Evolutionary conservation across 2,797 vertebrate species (phyloP).

Genomic region (Microctenopoma stevenorrisi): DNA sequence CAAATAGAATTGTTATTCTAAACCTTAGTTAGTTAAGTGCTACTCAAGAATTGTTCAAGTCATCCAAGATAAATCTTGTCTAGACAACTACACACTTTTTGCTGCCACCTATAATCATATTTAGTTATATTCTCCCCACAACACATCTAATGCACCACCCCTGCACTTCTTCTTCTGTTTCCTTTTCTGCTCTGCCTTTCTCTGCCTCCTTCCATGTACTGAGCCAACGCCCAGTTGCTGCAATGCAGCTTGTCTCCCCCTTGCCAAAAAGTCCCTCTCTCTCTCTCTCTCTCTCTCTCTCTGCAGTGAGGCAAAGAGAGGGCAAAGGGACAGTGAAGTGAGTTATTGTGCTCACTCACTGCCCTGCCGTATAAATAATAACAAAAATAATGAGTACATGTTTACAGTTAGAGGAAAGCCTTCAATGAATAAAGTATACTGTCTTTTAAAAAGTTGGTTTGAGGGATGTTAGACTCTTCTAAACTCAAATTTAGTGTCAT

Average conservation of each 20-base stretch:
- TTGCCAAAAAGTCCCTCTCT: slow-evolving; percentile 55
- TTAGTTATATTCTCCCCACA: slow-evolving; percentile 5
- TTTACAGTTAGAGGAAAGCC: slow-evolving; percentile 4
- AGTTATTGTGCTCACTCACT: slow-evolving; percentile 21
- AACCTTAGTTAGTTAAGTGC: neutral
- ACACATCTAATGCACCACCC: slow-evolving; percentile 2
- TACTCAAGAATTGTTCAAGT: neutral
- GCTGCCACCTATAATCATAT: neutral
- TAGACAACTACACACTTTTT: neutral
- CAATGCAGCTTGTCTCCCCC: slow-evolving; percentile 76
- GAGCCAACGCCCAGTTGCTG: slow-evolving; percentile 83
- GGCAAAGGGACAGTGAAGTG: slow-evolving; percentile 28
- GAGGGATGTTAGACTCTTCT: neutral
- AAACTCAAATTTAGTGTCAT: neutral
- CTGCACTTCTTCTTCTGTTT: slow-evolving; percentile 8
- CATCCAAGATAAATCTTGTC: neutral
- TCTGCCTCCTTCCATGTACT: slow-evolving; percentile 38
- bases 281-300: slow-evolving; percentile 48
- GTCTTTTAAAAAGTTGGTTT: neutral
- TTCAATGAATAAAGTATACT: neutral
- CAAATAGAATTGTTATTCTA: neutral
- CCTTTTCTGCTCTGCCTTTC: slow-evolving; percentile 32
- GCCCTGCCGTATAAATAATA: slow-evolving; percentile 28
- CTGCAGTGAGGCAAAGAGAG: slow-evolving; percentile 60
- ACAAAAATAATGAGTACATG: neutral